Conservation (phyloP, 2,797 vertebrate genomes). For the Melanotaenia maccullochi region DNA sequence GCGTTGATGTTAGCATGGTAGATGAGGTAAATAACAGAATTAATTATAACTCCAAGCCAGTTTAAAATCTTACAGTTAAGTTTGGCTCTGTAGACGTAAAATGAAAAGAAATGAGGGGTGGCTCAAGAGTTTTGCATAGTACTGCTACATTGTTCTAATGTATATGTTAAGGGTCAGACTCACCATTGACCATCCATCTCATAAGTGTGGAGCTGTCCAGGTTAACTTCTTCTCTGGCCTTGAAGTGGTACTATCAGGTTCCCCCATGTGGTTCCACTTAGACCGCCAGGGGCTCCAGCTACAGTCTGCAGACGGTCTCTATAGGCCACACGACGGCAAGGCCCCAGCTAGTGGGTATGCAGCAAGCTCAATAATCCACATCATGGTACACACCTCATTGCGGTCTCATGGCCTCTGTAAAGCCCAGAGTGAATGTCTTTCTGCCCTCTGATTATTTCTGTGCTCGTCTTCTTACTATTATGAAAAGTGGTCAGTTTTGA, state of each 20-base stretch:
- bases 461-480: constrained; percentile 7
- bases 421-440: constrained; percentile 28
- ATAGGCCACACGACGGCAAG: constrained; percentile 57
- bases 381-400: constrained; percentile 57
- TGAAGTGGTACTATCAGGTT: constrained; percentile 72
- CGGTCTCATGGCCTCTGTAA: constrained; percentile 31
- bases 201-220: constrained; percentile 45
- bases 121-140: not conserved
- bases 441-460: constrained; percentile 39
- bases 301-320: constrained; percentile 60
- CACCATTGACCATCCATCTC: constrained; percentile 55
- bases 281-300: constrained; percentile 67
- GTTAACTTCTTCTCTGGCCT: constrained; percentile 64
- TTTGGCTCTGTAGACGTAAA: not conserved
- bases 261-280: constrained; percentile 82
- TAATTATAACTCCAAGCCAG: not conserved
- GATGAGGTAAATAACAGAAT: not conserved
- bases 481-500: constrained; percentile 21
- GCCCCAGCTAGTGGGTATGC: constrained; percentile 44
- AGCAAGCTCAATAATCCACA: constrained; percentile 56
- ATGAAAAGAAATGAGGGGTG: not conserved
- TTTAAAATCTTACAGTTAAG: not conserved
- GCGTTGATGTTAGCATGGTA: not conserved
- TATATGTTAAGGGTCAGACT: constrained; percentile 36
- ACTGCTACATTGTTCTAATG: constrained; percentile 15